Percentiles rank a stretch among this genome's conserved stretches.
These are phyloP conservation scores for Temnopleurus reevesii DNA, from an alignment of 53 echinoderm and acorn worm genomes.

Conservation along the genomic window DNA sequence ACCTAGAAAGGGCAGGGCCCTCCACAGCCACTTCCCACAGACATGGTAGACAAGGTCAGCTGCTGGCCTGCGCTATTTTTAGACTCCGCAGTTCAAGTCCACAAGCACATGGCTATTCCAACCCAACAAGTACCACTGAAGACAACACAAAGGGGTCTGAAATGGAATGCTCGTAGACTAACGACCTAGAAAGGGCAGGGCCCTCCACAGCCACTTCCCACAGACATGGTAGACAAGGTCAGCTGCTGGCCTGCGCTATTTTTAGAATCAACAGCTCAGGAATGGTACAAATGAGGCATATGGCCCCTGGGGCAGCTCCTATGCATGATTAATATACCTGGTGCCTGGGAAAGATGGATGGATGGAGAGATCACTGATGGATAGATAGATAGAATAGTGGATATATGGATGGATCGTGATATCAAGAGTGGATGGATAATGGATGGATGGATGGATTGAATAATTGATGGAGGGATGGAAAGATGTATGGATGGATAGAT, in stretches of 20 bases:
- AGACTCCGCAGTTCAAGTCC: not conserved
- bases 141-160: not conserved
- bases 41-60: constrained; percentile 1
- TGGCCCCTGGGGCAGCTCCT: constrained; percentile 12
- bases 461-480: too few species aligned
- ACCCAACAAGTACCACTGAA: too few species aligned
- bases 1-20: constrained; percentile 8
- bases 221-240: not conserved
- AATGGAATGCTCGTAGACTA: not conserved
- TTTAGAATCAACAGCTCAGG: constrained; percentile 12
- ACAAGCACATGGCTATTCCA: constrained; percentile 27
- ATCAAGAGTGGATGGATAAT: too few species aligned
- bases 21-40: not conserved
- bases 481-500: too few species aligned
- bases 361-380: too few species aligned
- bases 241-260: not conserved
- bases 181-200: not conserved
- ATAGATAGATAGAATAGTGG: too few species aligned
- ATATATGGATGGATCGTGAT: too few species aligned
- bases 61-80: constrained; percentile 4
- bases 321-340: not conserved
- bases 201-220: not conserved
- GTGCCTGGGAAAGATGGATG: constrained; percentile 1
- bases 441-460: too few species aligned
- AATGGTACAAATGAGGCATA: constrained; percentile 20